These are phyloP conservation scores for Rhagophthalmus giganteus DNA, from an alignment of 2,888 invertebrate genomes.

Conservation along the genomic window DNA sequence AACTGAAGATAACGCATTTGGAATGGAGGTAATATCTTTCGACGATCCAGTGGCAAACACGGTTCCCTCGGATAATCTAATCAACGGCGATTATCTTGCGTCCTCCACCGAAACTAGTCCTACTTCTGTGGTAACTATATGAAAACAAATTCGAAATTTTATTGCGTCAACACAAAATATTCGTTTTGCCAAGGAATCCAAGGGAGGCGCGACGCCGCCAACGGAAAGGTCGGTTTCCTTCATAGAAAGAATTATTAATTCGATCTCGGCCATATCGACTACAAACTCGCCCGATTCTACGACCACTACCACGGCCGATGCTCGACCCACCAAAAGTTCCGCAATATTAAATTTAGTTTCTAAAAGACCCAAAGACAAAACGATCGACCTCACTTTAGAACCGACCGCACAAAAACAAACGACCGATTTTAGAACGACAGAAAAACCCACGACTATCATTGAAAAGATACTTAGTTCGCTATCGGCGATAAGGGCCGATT, in stretches of 20 bases:
- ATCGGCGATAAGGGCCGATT: conserved; percentile 51
- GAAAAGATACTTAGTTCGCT: conserved; percentile 54
- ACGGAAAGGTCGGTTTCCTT: conserved; percentile 51
- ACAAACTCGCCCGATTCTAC: conserved; percentile 38
- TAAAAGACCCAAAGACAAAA: conserved; percentile 46
- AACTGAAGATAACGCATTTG: conserved; percentile 34
- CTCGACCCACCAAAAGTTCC: conserved; percentile 43
- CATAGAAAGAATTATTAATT: conserved; percentile 54
- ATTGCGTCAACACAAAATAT: conserved; percentile 1
- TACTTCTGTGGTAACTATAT: conserved; percentile 33
- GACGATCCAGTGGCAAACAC: conserved; percentile 52
- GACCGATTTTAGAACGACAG: conserved; percentile 43
- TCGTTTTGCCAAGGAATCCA: conserved; percentile 30
- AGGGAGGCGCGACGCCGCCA: conserved; percentile 32
- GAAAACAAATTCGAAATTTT: no score
- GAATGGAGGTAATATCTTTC: conserved; percentile 53
- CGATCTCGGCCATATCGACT: conserved; percentile 52
- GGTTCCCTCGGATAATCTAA: conserved; percentile 52
- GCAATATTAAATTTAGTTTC: conserved; percentile 52
- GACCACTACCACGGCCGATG: conserved; percentile 33
- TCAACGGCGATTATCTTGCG: conserved; percentile 47
- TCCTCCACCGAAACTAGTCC: conserved; percentile 27
- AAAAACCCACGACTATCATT: conserved; percentile 54
- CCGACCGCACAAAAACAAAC: conserved; percentile 26
- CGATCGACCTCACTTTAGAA: conserved; percentile 26